These are phyloP conservation scores for Nothoprocta pentlandii DNA, from an alignment of 2,113 vertebrate genomes.

Conservation along the genomic window DNA sequence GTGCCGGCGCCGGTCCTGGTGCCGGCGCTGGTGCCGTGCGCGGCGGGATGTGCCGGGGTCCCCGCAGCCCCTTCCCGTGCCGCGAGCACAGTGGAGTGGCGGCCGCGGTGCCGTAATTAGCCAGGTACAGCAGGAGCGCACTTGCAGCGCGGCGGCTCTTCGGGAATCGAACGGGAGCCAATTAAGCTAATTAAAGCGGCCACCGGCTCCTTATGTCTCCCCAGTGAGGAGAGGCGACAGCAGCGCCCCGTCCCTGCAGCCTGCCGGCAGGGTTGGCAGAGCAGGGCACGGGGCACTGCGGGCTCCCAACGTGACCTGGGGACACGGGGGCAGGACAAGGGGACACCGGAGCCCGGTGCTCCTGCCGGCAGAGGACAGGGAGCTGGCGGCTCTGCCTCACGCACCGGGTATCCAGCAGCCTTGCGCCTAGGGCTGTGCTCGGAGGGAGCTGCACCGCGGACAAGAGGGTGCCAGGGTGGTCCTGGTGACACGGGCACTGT, in stretches of 20 bases:
- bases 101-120: background rate
- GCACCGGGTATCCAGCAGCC: fast-evolving
- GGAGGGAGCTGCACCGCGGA: too few species aligned
- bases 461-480: too few species aligned
- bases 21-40: background rate
- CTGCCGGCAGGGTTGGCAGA: fast-evolving
- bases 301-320: fast-evolving
- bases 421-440: too few species aligned
- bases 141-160: conserved; percentile 55
- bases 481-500: background rate
- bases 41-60: too few species aligned
- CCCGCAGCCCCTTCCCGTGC: background rate
- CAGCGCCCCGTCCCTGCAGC: fast-evolving
- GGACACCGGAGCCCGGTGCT: fast-evolving
- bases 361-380: too few species aligned
- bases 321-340: background rate
- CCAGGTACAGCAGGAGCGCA: conserved; percentile 53
- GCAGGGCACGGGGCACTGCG: fast-evolving
- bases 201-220: background rate
- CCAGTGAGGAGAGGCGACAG: background rate
- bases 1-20: too few species aligned
- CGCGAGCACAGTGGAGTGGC: background rate
- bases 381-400: fast-evolving
- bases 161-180: conserved; percentile 59
- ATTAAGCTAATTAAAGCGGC: conserved; percentile 67